phyloP scores from a whole-genome alignment of 2,797 vertebrate species.

The Halcyon chelicuti region DNA sequence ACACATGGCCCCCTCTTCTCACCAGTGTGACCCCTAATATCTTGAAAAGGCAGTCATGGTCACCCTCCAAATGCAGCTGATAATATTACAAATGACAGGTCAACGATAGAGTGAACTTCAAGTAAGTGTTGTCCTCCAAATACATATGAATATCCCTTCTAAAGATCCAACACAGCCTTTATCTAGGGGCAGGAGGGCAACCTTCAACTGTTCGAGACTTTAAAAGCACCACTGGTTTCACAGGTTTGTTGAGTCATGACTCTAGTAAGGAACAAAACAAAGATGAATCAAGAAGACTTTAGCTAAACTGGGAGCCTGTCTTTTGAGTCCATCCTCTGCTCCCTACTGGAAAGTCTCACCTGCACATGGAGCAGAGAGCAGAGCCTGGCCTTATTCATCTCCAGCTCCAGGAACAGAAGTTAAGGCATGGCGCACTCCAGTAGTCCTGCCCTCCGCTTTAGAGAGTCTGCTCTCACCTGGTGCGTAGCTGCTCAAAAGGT shows the following conservation, averaged over 20 bases:
- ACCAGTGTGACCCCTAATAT: not conserved
- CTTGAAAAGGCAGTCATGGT: not conserved
- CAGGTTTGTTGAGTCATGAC: not conserved
- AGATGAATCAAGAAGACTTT: not conserved
- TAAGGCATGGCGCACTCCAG: not conserved
- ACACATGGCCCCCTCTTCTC: not conserved
- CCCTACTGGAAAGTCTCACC: not conserved
- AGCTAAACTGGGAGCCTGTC: not conserved
- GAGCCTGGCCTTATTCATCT: constrained; percentile 15
- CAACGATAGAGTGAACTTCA: not conserved
- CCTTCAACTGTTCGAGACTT: not conserved
- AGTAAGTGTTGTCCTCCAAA: not conserved
- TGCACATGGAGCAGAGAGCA: not conserved
- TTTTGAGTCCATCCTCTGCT: not conserved
- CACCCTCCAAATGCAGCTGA: not conserved
- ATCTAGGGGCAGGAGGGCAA: not conserved
- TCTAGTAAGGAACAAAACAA: constrained; percentile 21
- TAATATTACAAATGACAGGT: not conserved
- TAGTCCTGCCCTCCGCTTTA: constrained; percentile 35
- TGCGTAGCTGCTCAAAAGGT: not conserved
- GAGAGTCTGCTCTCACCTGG: constrained; percentile 16
- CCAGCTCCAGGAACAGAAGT: constrained; percentile 10
- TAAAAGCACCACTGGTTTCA: not conserved
- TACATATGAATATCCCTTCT: not conserved
- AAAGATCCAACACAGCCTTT: not conserved